Percentiles rank a stretch among this genome's conserved stretches.
These are phyloP conservation scores for Oncopeltus fasciatus DNA, from an alignment of 1,140 invertebrate genomes.

Conservation along the genomic window DNA sequence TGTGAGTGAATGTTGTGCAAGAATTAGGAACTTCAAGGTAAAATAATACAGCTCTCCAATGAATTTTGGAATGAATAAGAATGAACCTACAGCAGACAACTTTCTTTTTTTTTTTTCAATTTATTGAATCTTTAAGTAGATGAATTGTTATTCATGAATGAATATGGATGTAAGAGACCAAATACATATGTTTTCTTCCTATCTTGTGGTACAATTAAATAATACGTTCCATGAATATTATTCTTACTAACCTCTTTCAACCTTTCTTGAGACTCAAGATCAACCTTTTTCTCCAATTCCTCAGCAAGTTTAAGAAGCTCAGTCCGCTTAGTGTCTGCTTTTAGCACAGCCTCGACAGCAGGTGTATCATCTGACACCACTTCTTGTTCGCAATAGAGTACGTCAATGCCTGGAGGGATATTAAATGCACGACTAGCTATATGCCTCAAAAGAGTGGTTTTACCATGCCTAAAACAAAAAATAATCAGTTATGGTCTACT, in stretches of 20 bases:
- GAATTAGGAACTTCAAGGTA: too few species aligned
- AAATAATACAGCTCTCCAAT: too few species aligned
- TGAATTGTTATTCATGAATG: too few species aligned
- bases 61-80: too few species aligned
- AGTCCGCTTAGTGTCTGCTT: constrained; percentile 79
- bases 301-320: constrained; percentile 69
- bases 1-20: too few species aligned
- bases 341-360: constrained; percentile 83
- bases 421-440: constrained; percentile 75
- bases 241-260: constrained; percentile 66
- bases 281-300: constrained; percentile 60
- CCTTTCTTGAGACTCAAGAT: constrained; percentile 54
- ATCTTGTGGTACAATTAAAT: too few species aligned
- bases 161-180: too few species aligned
- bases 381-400: constrained; percentile 97
- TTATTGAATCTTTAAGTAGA: too few species aligned
- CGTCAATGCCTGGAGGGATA: constrained; percentile 93
- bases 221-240: neutral
- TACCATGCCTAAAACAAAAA: constrained; percentile 66
- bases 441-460: constrained; percentile 93
- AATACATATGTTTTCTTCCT: too few species aligned
- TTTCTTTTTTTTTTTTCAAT: too few species aligned
- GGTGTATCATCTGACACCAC: constrained; percentile 83
- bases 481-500: too few species aligned
- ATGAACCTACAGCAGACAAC: too few species aligned